Percentiles rank a stretch among this genome's conserved stretches.
These are phyloP conservation scores for Struthio camelus DNA, from an alignment of 2,113 vertebrate genomes.

Conservation along the genomic window DNA sequence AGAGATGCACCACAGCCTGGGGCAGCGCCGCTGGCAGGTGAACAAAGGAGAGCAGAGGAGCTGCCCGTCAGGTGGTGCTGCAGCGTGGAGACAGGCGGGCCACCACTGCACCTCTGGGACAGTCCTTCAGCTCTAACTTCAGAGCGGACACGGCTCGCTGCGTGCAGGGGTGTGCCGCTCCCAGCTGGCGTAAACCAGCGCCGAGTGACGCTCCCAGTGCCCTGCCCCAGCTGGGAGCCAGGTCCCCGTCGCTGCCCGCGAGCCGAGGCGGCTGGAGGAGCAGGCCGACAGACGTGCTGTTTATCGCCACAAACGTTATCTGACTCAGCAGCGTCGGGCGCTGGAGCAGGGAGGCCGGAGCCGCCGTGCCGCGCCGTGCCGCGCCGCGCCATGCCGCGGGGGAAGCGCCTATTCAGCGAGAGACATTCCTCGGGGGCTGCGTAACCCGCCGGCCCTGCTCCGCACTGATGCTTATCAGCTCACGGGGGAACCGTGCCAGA, in stretches of 20 bases:
- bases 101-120: too few species aligned
- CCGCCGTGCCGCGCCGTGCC: background rate
- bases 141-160: too few species aligned
- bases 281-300: background rate
- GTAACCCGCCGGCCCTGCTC: background rate
- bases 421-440: background rate
- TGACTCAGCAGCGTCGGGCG: background rate
- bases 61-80: background rate
- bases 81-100: background rate
- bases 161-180: too few species aligned
- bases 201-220: background rate
- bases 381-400: fast-evolving
- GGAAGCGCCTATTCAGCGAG: background rate
- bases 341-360: background rate
- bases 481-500: background rate
- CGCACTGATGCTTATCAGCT: background rate
- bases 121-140: too few species aligned
- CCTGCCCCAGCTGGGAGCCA: background rate
- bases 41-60: background rate
- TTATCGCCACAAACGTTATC: fast-evolving
- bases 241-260: background rate
- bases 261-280: background rate
- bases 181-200: background rate
- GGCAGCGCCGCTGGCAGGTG: background rate
- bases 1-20: background rate